These are phyloP conservation scores for Vanessa tameamea DNA, from an alignment of 1,140 invertebrate species.

Conservation along the genomic window DNA sequence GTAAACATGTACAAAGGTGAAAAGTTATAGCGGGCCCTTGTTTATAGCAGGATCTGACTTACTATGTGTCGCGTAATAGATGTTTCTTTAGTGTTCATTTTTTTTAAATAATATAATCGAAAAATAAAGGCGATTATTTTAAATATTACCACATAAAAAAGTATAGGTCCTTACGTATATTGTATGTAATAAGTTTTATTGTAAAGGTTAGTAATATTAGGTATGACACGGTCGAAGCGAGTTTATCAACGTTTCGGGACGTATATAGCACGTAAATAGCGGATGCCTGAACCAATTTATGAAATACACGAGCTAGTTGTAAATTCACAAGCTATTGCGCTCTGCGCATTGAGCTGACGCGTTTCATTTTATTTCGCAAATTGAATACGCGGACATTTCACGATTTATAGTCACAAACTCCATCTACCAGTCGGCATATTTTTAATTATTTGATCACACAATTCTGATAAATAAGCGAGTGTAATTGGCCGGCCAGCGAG, in stretches of 20 bases:
- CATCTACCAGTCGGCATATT: constrained; percentile 59
- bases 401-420: constrained; percentile 52
- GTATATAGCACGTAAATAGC: constrained; percentile 24
- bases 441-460: constrained; percentile 79
- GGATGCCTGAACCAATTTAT: constrained; percentile 29
- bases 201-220: not conserved
- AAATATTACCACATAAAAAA: too few relatives aligned
- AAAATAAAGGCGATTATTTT: too few relatives aligned
- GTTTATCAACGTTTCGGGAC: constrained; percentile 20
- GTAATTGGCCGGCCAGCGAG: constrained; percentile 65
- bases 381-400: constrained; percentile 57
- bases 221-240: not conserved
- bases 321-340: constrained; percentile 49
- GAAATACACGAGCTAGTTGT: constrained; percentile 41
- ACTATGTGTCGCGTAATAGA: constrained; percentile 20
- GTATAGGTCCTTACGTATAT: not conserved
- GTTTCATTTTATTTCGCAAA: constrained; percentile 61
- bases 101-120: too few relatives aligned
- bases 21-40: constrained; percentile 35
- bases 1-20: constrained; percentile 50
- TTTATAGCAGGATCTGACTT: constrained; percentile 34
- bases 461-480: constrained; percentile 68
- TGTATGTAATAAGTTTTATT: not conserved
- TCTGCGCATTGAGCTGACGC: constrained; percentile 41
- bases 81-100: constrained; percentile 12